Evolutionary conservation across 2,797 vertebrate species (phyloP), one percentile per base, ranked within the genome.

Genomic region (Falco peregrinus): DNA sequence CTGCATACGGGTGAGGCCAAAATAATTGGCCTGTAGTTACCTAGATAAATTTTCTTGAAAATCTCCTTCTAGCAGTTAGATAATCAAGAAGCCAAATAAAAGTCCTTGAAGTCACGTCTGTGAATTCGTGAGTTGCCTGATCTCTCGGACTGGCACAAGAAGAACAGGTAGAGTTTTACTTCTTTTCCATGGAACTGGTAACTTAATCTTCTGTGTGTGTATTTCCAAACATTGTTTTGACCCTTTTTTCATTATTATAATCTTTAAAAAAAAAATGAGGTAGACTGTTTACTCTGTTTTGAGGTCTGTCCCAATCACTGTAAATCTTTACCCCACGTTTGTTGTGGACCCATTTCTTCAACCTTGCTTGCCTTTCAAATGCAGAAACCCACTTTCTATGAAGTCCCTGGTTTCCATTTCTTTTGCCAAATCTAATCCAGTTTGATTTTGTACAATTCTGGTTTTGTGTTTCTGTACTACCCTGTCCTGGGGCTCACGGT

Each of bases 401-500:
- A 68, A 77, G 41, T 60, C 24, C 25, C 53, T 50, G 8, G 8
- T 50, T 82, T 85, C 57, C 7, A n/a, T 68, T 56, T 78, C 28
- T 33, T 82, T 86, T 37, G 41, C 61, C 31, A 54, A 64, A 83
- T n/a, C 31, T 54, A 86, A 71, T 43, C 15, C 29, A 47, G 15
- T 78, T 50, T 61, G 21, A 51, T 45, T 73, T 73, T 67, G 17
- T 33, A 51, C 24, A 74, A 11, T 35, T 83, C 21, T 61, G 56
- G 13, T 17, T 64, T 61, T 90, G 25, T 51, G 11, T 81, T 65
- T 65, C 70, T 84, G 21, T 28, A 39, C 33, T 81, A 41, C 21
- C 8, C 0, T 0, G 21, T 47, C 57, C 25, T 47, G 54, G 16
- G 41, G 20, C 25, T 89, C 29, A 39, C 13, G 1, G 0, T 56